Conservation (phyloP, 2,888 invertebrate genomes). For the Myopa tessellatipennis region DNA sequence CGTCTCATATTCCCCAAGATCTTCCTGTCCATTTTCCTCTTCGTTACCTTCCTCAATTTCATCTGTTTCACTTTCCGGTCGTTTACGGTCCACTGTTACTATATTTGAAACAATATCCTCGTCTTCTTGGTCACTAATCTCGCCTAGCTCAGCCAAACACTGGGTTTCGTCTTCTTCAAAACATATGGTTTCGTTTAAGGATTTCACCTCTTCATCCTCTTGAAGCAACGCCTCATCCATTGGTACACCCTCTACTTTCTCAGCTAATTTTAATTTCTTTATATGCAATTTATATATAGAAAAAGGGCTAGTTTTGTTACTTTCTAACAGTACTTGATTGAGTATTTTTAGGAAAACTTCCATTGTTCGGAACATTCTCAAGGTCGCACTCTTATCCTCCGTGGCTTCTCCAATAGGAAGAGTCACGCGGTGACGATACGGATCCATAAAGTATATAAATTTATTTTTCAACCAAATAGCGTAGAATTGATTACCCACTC, state of each 20-base stretch:
- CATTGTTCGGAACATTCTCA: constrained; percentile 62
- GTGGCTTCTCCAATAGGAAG: constrained; percentile 16
- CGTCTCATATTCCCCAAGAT: constrained; percentile 44
- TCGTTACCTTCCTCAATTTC: constrained; percentile 45
- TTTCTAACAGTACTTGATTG: constrained; percentile 60
- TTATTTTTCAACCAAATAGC: constrained; percentile 61
- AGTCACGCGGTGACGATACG: constrained; percentile 60
- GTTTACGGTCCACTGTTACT: constrained; percentile 41
- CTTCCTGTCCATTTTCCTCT: constrained; percentile 47
- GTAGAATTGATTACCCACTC: constrained; percentile 62
- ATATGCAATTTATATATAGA: constrained; percentile 55
- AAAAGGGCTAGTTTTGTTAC: constrained; percentile 58
- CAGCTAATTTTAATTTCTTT: constrained; percentile 41
- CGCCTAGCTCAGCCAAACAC: constrained; percentile 54
- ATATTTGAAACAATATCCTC: constrained; percentile 50
- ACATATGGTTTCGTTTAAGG: constrained; percentile 59
- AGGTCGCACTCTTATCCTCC: constrained; percentile 52
- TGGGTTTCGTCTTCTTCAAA: constrained; percentile 59
- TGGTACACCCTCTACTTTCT: constrained; percentile 40
- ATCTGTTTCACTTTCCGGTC: constrained; percentile 46
- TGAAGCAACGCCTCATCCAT: constrained; percentile 30
- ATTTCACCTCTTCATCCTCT: constrained; percentile 49
- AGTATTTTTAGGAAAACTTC: constrained; percentile 59
- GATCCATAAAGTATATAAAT: constrained; percentile 63
- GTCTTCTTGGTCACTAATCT: constrained; percentile 60